Conservation (phyloP, 2,797 vertebrate species). For the Hippocampus kuda region DNA sequence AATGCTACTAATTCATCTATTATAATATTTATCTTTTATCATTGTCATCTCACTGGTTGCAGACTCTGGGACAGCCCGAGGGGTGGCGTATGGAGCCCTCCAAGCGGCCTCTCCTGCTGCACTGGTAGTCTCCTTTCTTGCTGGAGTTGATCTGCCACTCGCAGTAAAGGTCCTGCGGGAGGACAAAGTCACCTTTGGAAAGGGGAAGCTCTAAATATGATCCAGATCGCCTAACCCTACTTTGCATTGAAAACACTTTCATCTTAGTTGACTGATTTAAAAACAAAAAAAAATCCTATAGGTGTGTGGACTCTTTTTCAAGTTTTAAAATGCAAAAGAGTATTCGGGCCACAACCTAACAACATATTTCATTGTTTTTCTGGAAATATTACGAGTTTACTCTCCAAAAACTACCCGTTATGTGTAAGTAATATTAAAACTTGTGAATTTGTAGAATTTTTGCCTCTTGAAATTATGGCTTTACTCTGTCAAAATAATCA, state of each 20-base stretch:
- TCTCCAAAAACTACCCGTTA: too few species aligned
- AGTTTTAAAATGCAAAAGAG: too few species aligned
- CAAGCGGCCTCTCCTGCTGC: slow-evolving; percentile 77
- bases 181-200: neutral
- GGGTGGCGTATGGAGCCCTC: slow-evolving; percentile 76
- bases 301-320: too few species aligned
- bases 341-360: too few species aligned
- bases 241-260: neutral
- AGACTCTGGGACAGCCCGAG: slow-evolving; percentile 74
- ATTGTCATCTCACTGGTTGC: slow-evolving; percentile 76
- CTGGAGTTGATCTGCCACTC: slow-evolving; percentile 86
- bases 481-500: too few species aligned
- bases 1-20: neutral
- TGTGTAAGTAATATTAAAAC: too few species aligned
- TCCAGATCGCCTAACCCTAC: neutral
- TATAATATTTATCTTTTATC: too few species aligned
- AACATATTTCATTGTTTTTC: too few species aligned
- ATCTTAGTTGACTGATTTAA: neutral
- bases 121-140: slow-evolving; percentile 84
- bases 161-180: slow-evolving; percentile 75
- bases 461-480: too few species aligned
- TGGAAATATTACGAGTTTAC: too few species aligned
- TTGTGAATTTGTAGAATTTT: too few species aligned
- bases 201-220: neutral
- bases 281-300: too few species aligned